These are phyloP conservation scores for Platycercus adscitus DNA, from an alignment of 2,113 vertebrate species.

Conservation along the genomic window DNA sequence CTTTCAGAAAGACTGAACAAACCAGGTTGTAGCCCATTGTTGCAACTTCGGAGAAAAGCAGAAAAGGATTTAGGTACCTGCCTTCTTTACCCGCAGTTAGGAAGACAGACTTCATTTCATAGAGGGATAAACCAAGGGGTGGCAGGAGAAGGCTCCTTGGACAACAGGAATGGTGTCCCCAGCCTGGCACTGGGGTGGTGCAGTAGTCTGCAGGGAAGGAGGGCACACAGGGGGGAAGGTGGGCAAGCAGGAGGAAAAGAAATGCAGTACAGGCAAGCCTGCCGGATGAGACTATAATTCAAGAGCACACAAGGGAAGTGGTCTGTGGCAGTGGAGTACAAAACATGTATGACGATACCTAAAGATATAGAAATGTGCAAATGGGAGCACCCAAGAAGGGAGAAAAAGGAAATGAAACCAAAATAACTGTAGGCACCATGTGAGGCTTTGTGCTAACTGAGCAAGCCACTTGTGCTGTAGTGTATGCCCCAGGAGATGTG, in stretches of 20 bases:
- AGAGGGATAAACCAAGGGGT: not conserved
- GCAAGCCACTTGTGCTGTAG: not conserved
- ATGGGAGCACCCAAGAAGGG: not conserved
- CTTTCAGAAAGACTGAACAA: not conserved
- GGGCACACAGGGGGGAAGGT: not conserved
- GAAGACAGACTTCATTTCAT: not conserved
- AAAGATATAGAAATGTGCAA: not conserved
- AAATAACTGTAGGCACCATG: not conserved
- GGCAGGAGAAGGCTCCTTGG: not conserved
- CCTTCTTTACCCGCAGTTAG: not conserved
- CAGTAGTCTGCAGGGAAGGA: not conserved
- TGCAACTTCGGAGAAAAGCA: not conserved
- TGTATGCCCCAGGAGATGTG: accelerated
- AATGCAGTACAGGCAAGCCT: not conserved
- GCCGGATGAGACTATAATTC: accelerated
- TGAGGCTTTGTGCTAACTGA: not conserved
- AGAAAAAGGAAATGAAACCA: not conserved
- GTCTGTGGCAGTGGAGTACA: not conserved
- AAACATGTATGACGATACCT: not conserved
- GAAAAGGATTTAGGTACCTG: not conserved
- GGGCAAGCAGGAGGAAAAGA: not conserved
- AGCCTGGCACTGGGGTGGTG: not conserved
- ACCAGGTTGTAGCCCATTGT: not conserved
- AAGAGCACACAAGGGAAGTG: not conserved
- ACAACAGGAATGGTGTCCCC: not conserved